Percentiles rank a stretch among this genome's conserved stretches.
Evolutionary conservation across 2,888 invertebrate genomes (phyloP).

Genomic region (Thecophora atra): DNA sequence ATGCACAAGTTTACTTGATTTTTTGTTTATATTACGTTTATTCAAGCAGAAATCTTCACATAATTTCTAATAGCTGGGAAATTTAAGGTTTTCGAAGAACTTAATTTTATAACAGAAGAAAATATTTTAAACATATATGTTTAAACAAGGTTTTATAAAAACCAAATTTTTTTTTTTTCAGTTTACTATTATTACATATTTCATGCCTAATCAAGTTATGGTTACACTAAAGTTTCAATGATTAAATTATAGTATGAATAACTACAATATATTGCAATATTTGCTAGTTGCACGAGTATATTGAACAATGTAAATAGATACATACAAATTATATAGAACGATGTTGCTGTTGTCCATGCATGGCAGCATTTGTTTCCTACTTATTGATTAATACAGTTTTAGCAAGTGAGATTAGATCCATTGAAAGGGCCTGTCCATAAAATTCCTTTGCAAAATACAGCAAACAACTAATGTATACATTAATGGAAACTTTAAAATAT

Average conservation of each 20-base stretch:
- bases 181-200: too few species aligned
- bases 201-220: too few species aligned
- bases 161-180: too few species aligned
- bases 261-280: neutral
- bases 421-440: neutral
- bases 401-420: neutral
- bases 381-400: neutral
- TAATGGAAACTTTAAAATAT: neutral
- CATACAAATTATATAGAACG: neutral
- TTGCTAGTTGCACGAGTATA: too few species aligned
- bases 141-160: too few species aligned
- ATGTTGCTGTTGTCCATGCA: constrained; percentile 8
- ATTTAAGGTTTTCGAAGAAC: neutral
- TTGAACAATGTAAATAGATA: too few species aligned
- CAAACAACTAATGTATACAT: neutral
- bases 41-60: constrained; percentile 1
- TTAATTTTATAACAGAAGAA: neutral
- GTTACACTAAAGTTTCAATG: too few species aligned
- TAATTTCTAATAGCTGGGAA: neutral
- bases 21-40: neutral
- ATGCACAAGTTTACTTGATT: too few species aligned
- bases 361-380: constrained; percentile 17
- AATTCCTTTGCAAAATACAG: neutral
- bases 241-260: neutral
- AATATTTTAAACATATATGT: neutral